Percentiles rank a stretch among this genome's conserved stretches.
Conservation (phyloP, 35 echinoderm and acorn worm genomes). For the Eucidaris tribuloides region DNA sequence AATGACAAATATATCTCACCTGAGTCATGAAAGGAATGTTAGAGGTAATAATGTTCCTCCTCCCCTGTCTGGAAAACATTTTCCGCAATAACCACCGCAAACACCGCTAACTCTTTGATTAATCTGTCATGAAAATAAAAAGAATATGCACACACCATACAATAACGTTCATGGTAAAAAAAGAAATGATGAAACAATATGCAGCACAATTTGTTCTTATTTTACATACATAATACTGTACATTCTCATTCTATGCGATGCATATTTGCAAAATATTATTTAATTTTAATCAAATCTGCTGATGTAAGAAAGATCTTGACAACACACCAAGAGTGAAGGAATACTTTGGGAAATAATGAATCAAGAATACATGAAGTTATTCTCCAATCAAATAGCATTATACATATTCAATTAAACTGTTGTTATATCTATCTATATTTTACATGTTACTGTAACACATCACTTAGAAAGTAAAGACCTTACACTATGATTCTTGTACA, state of each 20-base stretch:
- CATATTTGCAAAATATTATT: neutral
- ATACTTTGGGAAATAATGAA: no score
- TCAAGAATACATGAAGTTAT: no score
- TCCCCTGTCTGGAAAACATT: slow-evolving; percentile 78
- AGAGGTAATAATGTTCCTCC: slow-evolving; percentile 50
- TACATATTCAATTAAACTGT: no score
- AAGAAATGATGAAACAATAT: neutral
- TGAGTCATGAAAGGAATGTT: slow-evolving; percentile 54
- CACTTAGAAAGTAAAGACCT: no score
- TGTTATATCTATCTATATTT: no score
- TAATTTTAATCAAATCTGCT: neutral
- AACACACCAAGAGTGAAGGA: no score
- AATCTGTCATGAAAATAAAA: slow-evolving; percentile 32
- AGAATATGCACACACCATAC: neutral
- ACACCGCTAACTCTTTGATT: slow-evolving; percentile 62
- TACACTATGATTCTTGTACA: no score
- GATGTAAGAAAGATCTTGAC: neutral
- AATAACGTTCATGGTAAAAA: neutral
- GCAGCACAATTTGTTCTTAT: no score
- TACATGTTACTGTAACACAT: no score
- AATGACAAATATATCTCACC: neutral
- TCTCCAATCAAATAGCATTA: no score
- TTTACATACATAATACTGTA: no score
- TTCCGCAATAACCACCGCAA: slow-evolving; percentile 93
- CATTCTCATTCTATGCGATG: neutral